Evolutionary conservation across 2,113 vertebrate genomes (phyloP), one percentile per base, ranked within the genome.

Genomic region (Mormoops blainvillei): DNA sequence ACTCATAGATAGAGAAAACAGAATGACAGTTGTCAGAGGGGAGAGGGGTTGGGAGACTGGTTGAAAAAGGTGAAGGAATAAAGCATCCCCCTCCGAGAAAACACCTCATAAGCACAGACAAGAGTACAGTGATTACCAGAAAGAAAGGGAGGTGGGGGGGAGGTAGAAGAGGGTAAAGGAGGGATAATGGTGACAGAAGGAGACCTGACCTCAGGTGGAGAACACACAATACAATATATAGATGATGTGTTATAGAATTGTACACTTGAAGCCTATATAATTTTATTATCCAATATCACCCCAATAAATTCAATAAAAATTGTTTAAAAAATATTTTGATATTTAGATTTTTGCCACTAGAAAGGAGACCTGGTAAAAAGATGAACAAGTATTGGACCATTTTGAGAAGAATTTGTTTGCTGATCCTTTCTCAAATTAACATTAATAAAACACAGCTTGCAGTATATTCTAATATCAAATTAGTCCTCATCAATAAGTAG

Each of bases 261-360:
- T 67, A 67, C 33, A 36, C n/a, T 18, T 67, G 65, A 36, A 67
- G 36, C 16, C 65, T 67, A 19, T 67, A 19, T 67, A 67, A 36
- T n/a, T n/a, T 67, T 67, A 67, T n/a, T 67, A 16, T 19, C 33
- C 33, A 67, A 67, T 67, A 33, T 36, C 65, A 67, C 33, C 65
- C 63, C 14, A 15, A 4, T 67, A 67, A 18, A 67, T 67, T 36
- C 33, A 67, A 67, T 36, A 67, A 61, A 56, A 48, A 48, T 48
- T 38, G 76, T 18, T 19, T 6, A 16, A 84, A 82, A 67, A 28
- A 12, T 15, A 45, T 24, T 87, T 63, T 65, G 8, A 77, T 20
- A 83, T 19, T 93, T 91, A n/a, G n/a, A 52, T 58, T 95, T 91
- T 92, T 94, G 70, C 31, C 90, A 85, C 13, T 48, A 91, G 70